Evolutionary conservation across 2,113 vertebrate species (phyloP).

Genomic region (Mormyrus lacerda): DNA sequence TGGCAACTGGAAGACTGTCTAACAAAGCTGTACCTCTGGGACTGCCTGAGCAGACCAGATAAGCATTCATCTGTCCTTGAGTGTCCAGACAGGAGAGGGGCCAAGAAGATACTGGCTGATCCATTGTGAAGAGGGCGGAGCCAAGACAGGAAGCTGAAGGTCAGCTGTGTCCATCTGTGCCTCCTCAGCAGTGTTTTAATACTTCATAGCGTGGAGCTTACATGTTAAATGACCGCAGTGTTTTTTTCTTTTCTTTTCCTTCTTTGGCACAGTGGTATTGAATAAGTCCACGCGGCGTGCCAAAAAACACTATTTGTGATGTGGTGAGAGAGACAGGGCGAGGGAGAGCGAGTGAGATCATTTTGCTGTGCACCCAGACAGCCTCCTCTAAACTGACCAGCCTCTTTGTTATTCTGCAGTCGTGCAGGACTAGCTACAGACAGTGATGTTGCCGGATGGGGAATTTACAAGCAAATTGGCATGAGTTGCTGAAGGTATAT

Average conservation of each 20-base stretch:
- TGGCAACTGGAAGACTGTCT: conserved; percentile 20
- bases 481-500: conserved; percentile 53
- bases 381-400: conserved; percentile 19
- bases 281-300: conserved; percentile 17
- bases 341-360: conserved; percentile 6
- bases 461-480: conserved; percentile 45
- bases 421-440: conserved; percentile 56
- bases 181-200: neutral
- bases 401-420: conserved; percentile 61
- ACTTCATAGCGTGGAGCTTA: conserved; percentile 14
- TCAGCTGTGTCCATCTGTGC: neutral
- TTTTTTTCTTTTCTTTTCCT: conserved; percentile 6
- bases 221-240: conserved; percentile 32
- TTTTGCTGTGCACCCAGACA: conserved; percentile 11
- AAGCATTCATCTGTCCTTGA: conserved; percentile 6
- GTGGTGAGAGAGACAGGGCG: conserved; percentile 28
- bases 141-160: neutral
- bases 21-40: neutral
- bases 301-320: conserved; percentile 40
- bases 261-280: conserved; percentile 31
- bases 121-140: neutral
- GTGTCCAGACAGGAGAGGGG: neutral
- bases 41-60: conserved; percentile 5
- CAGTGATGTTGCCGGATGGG: conserved; percentile 35
- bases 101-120: neutral